These are phyloP conservation scores for Diorhabda elongata DNA, from an alignment of 1,140 invertebrate species.

Conservation along the genomic window DNA sequence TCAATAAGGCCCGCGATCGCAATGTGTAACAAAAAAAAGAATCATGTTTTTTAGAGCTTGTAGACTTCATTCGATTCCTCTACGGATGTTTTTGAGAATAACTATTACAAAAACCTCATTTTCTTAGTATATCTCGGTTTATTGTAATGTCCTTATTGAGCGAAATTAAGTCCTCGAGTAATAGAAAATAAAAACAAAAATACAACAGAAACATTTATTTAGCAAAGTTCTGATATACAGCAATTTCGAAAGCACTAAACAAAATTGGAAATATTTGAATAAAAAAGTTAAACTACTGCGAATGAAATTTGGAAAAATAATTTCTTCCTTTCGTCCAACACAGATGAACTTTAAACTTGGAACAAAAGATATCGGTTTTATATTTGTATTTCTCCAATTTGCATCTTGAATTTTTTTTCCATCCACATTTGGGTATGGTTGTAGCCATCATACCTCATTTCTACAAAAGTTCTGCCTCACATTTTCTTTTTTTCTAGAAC, in stretches of 20 bases:
- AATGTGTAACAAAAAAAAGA: too few relatives aligned
- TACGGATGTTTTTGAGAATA: background rate
- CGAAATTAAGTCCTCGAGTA: background rate
- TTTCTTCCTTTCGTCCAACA: slow-evolving; percentile 8
- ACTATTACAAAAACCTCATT: background rate
- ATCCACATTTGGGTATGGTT: too few relatives aligned
- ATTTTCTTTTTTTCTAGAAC: too few relatives aligned
- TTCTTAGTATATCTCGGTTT: background rate
- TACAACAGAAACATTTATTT: background rate
- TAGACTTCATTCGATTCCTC: too few relatives aligned
- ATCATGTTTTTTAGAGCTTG: too few relatives aligned
- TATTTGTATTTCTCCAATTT: slow-evolving; percentile 10
- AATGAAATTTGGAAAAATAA: slow-evolving; percentile 8
- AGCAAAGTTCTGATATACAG: background rate
- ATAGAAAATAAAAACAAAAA: background rate
- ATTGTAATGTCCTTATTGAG: background rate
- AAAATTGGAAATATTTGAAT: background rate
- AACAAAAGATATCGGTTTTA: background rate
- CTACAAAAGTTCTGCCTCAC: too few relatives aligned
- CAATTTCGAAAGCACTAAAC: too few relatives aligned
- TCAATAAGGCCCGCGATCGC: too few relatives aligned
- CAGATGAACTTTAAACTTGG: slow-evolving; percentile 4
- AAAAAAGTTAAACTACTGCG: background rate
- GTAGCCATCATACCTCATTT: too few relatives aligned
- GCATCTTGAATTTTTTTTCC: too few relatives aligned